Percentiles rank a stretch among this genome's conserved stretches.
Conservation (phyloP, 1,140 invertebrate genomes). For the Drosophila saltans region DNA sequence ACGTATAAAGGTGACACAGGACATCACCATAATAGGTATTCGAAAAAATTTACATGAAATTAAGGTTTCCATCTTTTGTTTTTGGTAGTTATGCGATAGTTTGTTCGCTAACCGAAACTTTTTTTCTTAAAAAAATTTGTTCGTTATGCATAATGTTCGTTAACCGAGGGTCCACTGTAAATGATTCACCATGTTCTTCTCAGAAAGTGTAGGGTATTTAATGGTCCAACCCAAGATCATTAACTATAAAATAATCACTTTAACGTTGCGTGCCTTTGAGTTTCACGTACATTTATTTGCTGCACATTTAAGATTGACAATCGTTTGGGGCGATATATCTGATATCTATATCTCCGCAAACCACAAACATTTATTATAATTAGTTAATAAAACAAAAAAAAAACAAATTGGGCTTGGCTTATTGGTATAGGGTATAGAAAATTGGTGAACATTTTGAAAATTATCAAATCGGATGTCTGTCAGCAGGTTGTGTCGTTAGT, state of each 20-base stretch:
- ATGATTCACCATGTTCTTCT: no score
- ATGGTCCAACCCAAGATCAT: background rate
- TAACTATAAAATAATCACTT: background rate
- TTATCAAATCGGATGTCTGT: conserved; percentile 36
- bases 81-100: no score
- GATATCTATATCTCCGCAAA: background rate
- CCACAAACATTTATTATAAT: background rate
- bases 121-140: no score
- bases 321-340: conserved; percentile 3
- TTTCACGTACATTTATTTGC: background rate
- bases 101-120: no score
- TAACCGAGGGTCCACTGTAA: no score
- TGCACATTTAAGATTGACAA: conserved; percentile 1
- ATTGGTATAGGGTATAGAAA: background rate
- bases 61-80: no score
- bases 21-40: no score
- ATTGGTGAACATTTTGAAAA: conserved; percentile 5
- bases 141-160: no score
- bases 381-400: background rate
- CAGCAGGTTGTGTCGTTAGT: conserved; percentile 44
- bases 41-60: no score
- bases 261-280: background rate
- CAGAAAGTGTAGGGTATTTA: background rate
- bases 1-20: no score
- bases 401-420: background rate